Conservation (phyloP, 2,888 invertebrate genomes). For the Drepana falcataria region DNA sequence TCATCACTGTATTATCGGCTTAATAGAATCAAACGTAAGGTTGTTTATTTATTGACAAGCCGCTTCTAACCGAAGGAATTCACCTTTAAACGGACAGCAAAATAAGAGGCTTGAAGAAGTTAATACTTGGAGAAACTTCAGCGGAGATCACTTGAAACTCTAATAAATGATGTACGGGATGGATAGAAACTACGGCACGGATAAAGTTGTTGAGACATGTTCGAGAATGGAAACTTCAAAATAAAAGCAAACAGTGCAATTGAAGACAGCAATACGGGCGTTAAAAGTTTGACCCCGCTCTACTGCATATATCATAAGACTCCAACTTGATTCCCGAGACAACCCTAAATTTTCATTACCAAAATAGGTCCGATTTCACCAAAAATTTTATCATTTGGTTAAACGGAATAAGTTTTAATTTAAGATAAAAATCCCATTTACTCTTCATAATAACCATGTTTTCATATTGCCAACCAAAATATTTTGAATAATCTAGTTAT, state of each 20-base stretch:
- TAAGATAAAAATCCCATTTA: no score
- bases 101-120: background rate
- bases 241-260: background rate
- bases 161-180: background rate
- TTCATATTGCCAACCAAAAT: no score
- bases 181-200: background rate
- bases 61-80: background rate
- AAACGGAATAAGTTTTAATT: no score
- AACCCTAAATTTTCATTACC: background rate
- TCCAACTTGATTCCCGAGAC: background rate
- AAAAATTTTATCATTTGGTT: no score
- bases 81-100: background rate
- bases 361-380: background rate
- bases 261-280: background rate
- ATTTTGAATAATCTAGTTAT: no score
- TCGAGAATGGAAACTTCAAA: background rate
- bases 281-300: background rate
- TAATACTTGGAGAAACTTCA: background rate
- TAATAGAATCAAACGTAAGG: no score
- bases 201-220: background rate
- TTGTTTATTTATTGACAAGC: background rate
- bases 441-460: no score
- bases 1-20: no score
- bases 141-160: background rate
- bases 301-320: background rate